Percentiles rank a stretch among this genome's conserved stretches.
phyloP scores from a whole-genome alignment of 1,140 invertebrate species.

The Anastrepha ludens region DNA sequence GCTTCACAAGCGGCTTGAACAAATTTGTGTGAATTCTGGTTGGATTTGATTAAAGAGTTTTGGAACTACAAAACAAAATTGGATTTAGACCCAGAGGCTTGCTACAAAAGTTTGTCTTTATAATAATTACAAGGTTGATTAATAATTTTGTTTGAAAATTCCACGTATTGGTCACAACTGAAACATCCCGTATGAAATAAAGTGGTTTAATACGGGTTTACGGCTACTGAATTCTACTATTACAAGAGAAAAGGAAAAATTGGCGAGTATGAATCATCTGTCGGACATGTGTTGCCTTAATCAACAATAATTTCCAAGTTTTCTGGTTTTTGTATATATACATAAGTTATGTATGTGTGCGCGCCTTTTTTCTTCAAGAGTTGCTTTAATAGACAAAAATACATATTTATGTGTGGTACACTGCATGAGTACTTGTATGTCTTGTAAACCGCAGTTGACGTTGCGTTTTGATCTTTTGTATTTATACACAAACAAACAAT shows the following conservation, averaged over 20 bases:
- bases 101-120: too few species aligned
- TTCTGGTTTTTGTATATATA: not conserved
- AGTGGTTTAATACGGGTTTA: too few species aligned
- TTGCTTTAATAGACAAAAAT: conserved; percentile 19
- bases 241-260: conserved; percentile 2
- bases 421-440: not conserved
- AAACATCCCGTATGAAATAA: too few species aligned
- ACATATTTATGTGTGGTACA: not conserved
- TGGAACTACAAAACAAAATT: too few species aligned
- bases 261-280: conserved; percentile 39
- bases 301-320: conserved; percentile 26
- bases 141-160: too few species aligned
- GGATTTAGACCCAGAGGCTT: too few species aligned
- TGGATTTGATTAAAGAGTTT: too few species aligned
- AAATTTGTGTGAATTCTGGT: too few species aligned
- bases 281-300: conserved; percentile 38
- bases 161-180: too few species aligned
- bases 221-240: too few species aligned
- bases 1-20: too few species aligned
- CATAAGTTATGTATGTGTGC: not conserved
- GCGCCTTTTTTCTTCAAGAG: conserved; percentile 13
- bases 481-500: not conserved
- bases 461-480: conserved; percentile 23
- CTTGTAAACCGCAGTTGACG: not conserved
- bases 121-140: too few species aligned